Evolutionary conservation across 2,113 vertebrate genomes (phyloP), one percentile per base, ranked within the genome.

Genomic region (Neolamprologus cancellatus): DNA sequence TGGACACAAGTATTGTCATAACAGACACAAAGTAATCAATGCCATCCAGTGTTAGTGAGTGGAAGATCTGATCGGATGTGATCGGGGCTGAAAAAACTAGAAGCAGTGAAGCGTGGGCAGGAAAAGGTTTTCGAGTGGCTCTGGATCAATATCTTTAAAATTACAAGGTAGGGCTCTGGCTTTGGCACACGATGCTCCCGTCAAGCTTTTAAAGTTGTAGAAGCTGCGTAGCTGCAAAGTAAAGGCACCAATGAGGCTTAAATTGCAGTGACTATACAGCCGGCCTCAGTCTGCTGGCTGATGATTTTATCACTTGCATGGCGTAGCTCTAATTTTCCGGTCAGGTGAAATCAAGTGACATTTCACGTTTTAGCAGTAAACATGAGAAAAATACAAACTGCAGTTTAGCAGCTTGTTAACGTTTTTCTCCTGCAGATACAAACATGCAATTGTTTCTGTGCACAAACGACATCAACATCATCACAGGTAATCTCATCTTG

Each of bases 221-320:
- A 46, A 25, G 66, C 23, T 25, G 64, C 8, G 36, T 0, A 69
- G 34, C 36, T 74, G 23, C 66, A 46, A 44, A 74, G 20, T 17
- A 44, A 71, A 25, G 12, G n/a, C n/a, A 69, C 1, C n/a, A 17
- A 17, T 0, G 64, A 41, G 20, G 36, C 20, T 74, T 25, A 74
- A 71, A 28, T 17, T 74, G 66, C 66, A 46, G 64, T 15, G 13
- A 25, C 36, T 71, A 8, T 44, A 44, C 0, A 1, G n/a, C 64
- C 36, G 0, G 41, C 23, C 41, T 18, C 9, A 48, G 41, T 48
- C 23, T 18, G 23, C 1, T 18, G 8, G 39, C 36, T 8, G 20
- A 71, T 0, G 69, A 48, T 8, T 76, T 76, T 12, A 48, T 0
- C 41, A 48, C 41, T 48, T 48, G 6, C 23, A 12, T 0, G 10